phyloP scores from a whole-genome alignment of 1,140 invertebrate species.

The Pinna nobilis region DNA sequence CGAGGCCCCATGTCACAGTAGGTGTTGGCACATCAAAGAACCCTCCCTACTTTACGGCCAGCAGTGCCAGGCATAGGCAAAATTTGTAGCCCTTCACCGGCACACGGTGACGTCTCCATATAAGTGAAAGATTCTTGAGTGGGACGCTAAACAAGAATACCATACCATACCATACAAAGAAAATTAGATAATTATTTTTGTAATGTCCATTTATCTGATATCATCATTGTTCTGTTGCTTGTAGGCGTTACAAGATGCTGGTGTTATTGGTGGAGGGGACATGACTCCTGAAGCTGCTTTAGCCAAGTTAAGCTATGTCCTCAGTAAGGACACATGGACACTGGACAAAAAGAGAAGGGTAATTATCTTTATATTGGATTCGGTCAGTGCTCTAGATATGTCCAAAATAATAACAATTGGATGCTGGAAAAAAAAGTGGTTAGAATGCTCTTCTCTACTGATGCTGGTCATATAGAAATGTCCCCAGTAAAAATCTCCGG shows the following conservation, averaged over 20 bases:
- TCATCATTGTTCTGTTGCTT: too few species aligned
- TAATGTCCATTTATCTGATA: not conserved
- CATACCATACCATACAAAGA: too few species aligned
- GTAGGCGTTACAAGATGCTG: conserved; percentile 78
- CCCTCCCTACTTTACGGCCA: too few species aligned
- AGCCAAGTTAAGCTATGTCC: conserved; percentile 92
- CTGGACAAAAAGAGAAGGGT: conserved; percentile 80
- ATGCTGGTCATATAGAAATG: not conserved
- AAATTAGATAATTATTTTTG: not conserved
- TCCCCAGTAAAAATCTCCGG: too few species aligned
- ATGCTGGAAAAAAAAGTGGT: not conserved
- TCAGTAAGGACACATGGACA: conserved; percentile 88
- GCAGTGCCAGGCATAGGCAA: too few species aligned
- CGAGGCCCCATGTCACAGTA: too few species aligned
- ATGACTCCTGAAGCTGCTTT: conserved; percentile 97
- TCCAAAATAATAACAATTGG: not conserved
- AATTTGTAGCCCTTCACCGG: too few species aligned
- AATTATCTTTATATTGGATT: conserved; percentile 65
- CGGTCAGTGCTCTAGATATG: not conserved
- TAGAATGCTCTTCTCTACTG: too few species aligned
- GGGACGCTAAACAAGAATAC: too few species aligned
- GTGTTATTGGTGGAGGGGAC: conserved; percentile 92
- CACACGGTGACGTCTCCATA: too few species aligned
- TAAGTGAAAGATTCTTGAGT: too few species aligned
- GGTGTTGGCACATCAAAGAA: too few species aligned